Evolutionary conservation across 2,797 vertebrate species (phyloP), one percentile per base, ranked within the genome.

Genomic region (Clarias pachynema): DNA sequence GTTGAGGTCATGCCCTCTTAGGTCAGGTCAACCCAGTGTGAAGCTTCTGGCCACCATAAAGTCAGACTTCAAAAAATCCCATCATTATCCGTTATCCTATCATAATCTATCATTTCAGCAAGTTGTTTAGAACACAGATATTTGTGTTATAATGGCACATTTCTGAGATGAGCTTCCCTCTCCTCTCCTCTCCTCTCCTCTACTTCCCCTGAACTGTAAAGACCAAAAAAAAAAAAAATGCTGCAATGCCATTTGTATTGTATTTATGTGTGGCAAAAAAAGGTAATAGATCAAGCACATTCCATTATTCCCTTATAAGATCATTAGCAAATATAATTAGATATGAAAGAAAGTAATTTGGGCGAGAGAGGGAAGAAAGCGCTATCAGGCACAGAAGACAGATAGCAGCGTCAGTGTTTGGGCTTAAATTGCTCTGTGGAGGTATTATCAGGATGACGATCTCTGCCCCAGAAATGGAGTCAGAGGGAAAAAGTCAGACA

Each of bases 271-370:
- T 94, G 93, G 94, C 92, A 91, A 91, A 92, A 94, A 91, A 95
- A 95, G 94, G 95, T 95, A 95, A 95, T 95, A 95, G 95, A 95
- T 95, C 95, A 95, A 95, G 94, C 94, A 95, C 94, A 94, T 95
- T 95, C 94, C 95, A 95, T 95, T 95, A 95, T 95, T 95, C 95
- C 95, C 95, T 95, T 95, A 94, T 95, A 95, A 95, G 95, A 95
- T 95, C 95, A 95, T 95, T 96, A 95, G 94, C 95, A 95, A 95
- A 96, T 95, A 96, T 95, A 95, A 95, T 95, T 95, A 95, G 95
- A 95, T 95, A 95, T 95, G 95, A 95, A 95, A 95, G 94, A 95
- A 95, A 96, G 94, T 94, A 94, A 95, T 95, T 95, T 95, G 94
- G 95, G 94, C 94, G 93, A 93, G 94, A 95, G 94, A 89, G 92